Evolutionary conservation across 2,888 invertebrate genomes (phyloP), one percentile per base, ranked within the genome.

Genomic region (Heliothis peltigera): DNA sequence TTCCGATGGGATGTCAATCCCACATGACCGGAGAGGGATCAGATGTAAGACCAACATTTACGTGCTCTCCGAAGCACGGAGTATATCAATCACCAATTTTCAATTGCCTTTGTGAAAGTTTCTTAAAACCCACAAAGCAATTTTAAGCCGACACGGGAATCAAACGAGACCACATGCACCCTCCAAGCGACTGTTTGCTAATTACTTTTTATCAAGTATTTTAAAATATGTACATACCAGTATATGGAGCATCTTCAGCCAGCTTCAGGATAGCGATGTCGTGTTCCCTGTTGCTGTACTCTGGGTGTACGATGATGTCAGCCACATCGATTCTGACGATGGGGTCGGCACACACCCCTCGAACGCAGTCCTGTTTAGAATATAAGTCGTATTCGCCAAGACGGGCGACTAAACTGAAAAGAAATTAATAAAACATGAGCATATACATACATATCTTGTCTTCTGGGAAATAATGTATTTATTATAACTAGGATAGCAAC

Each of bases 341-440:
- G 1, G 68, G 72, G 12, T 81, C 81, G 5, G 84, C 81, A 52
- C 86, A 86, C 2, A 82, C 76, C 1, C 77, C 84, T 4, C 49
- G 59, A 0, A 86, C 82, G 74, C 89, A 87, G 58, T 92, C 91
- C 35, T 55, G 54, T 6, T 83, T 73, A 5, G 83, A 60, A 2
- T 82, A 73, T 25, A 86, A 53, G 57, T 92, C 87, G 70, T 90
- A 90, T 74, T 92, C 91, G 6, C 91, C 90, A 18, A 92, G 83
- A 48, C 90, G 89, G 43, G 75, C 87, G 52, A 78, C 82, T 63
- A 90, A 56, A 46, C 88, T 84, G 75, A 10, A 70, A 72, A 47
- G n/a, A 66, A 22, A 56, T 3, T 51, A 15, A 28, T 10, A 15
- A 47, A 7, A 4, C 10, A 1, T 77, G 32, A 72, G 39, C 0